phyloP scores from a whole-genome alignment of 2,888 invertebrate genomes.

The Ommatoiulus sabulosus region DNA sequence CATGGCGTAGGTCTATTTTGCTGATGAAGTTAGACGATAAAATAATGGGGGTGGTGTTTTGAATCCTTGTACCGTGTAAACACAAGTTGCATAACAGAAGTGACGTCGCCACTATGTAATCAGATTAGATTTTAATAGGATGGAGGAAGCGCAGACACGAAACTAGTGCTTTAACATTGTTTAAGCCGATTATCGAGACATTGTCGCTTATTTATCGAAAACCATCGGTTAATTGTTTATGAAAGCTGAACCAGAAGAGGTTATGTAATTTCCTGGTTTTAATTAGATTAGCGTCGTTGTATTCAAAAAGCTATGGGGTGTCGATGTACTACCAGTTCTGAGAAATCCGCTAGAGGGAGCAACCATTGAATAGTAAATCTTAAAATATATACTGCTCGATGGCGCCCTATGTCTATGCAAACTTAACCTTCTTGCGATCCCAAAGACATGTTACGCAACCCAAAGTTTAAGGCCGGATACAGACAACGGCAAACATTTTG shows the following conservation, averaged over 20 bases:
- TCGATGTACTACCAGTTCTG: background rate
- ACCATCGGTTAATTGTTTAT: conserved; percentile 1
- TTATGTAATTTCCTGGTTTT: background rate
- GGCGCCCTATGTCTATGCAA: too few species aligned
- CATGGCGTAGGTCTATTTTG: too few species aligned
- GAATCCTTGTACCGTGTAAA: background rate
- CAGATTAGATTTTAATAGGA: conserved; percentile 1
- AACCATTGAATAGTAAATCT: background rate
- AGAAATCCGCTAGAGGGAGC: background rate
- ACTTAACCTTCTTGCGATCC: too few species aligned
- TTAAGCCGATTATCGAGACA: background rate
- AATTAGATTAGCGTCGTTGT: background rate
- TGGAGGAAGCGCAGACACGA: background rate
- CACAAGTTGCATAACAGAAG: background rate
- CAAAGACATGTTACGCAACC: too few species aligned
- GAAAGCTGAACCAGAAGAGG: background rate
- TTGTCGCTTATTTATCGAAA: conserved; percentile 1
- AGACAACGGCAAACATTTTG: too few species aligned
- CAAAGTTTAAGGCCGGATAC: too few species aligned
- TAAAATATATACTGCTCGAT: too few species aligned
- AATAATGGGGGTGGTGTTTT: background rate
- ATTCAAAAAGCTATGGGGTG: background rate
- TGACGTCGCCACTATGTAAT: background rate
- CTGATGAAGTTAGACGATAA: too few species aligned
- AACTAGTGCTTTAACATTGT: conserved; percentile 1